These are phyloP conservation scores for Homarus gammarus DNA, from an alignment of 2,888 invertebrate genomes.

Conservation along the genomic window DNA sequence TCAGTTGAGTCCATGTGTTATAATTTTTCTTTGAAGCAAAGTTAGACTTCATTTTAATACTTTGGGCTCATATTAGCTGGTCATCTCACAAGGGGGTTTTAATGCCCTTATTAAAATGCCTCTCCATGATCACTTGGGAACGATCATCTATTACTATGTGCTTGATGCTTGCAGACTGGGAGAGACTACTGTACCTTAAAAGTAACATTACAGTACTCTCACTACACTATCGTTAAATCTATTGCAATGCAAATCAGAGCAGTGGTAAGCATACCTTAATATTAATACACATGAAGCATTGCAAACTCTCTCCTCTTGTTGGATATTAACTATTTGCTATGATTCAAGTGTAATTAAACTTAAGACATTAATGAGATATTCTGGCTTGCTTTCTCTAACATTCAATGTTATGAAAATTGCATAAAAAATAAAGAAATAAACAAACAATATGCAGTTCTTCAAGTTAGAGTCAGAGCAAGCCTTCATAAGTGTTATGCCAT, in stretches of 20 bases:
- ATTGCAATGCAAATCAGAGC: constrained; percentile 62
- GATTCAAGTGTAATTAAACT: constrained; percentile 59
- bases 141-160: constrained; percentile 21
- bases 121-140: constrained; percentile 16
- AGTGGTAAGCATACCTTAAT: constrained; percentile 60
- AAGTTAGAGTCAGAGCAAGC: constrained; percentile 29
- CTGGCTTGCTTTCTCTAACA: constrained; percentile 58
- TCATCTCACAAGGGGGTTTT: constrained; percentile 44
- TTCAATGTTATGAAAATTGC: neutral
- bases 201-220: constrained; percentile 30
- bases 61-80: constrained; percentile 47
- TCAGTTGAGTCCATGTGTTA: constrained; percentile 15
- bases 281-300: constrained; percentile 68
- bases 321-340: constrained; percentile 47
- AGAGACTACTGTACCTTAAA: constrained; percentile 46
- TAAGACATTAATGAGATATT: neutral
- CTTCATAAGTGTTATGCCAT: neutral
- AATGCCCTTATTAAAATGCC: constrained; percentile 36
- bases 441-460: neutral
- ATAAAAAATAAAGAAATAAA: constrained; percentile 6
- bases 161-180: constrained; percentile 12
- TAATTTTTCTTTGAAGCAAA: constrained; percentile 2
- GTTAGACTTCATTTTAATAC: constrained; percentile 23
- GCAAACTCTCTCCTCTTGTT: constrained; percentile 46
- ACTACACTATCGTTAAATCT: constrained; percentile 50